phyloP scores from a whole-genome alignment of 2,888 invertebrate genomes.

The Heliothis peltigera region DNA sequence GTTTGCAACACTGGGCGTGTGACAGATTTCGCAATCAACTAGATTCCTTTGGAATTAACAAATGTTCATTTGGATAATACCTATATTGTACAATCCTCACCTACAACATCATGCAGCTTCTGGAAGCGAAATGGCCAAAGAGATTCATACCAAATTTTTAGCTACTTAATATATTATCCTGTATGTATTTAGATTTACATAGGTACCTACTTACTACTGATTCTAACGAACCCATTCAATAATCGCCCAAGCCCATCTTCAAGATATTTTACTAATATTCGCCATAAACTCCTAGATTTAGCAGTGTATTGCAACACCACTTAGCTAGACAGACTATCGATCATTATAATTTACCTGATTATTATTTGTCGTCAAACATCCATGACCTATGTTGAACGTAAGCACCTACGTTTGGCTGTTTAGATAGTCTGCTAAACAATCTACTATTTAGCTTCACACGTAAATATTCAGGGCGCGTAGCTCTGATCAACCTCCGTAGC shows the following conservation, averaged over 20 bases:
- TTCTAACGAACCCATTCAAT: too few species aligned
- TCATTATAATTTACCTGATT: conserved; percentile 45
- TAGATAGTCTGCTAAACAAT: conserved; percentile 47
- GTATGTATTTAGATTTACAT: too few species aligned
- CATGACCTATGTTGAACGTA: conserved; percentile 53
- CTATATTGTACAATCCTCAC: too few species aligned
- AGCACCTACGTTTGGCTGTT: conserved; percentile 13
- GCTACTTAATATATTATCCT: too few species aligned
- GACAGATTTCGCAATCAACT: conserved; percentile 55
- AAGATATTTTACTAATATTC: too few species aligned
- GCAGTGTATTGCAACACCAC: conserved; percentile 9
- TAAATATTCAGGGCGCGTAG: conserved; percentile 66
- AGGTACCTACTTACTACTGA: too few species aligned
- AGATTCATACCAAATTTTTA: too few species aligned
- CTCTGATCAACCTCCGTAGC: conserved; percentile 30
- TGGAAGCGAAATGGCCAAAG: too few species aligned
- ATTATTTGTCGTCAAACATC: conserved; percentile 42
- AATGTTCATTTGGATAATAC: background rate
- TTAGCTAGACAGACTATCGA: conserved; percentile 7
- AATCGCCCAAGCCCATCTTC: too few species aligned
- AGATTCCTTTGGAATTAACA: conserved; percentile 9
- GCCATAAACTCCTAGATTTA: background rate
- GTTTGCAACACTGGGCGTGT: conserved; percentile 67
- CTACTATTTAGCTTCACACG: conserved; percentile 46
- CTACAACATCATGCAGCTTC: too few species aligned